phyloP scores from a whole-genome alignment of 1,140 invertebrate species.

The Gerris buenoi region DNA sequence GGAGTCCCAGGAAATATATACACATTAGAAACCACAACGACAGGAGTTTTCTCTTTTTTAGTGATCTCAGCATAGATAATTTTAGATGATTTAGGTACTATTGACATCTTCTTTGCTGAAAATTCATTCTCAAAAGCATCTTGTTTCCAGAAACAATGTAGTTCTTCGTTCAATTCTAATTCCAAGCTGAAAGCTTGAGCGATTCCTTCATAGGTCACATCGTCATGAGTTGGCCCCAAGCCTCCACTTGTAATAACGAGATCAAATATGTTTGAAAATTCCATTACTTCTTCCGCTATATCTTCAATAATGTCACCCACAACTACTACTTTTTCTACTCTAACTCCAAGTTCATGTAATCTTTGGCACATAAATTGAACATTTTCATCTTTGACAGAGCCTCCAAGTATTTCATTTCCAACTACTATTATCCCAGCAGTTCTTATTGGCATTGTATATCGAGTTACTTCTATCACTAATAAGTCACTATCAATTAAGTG shows the following conservation, averaged over 20 bases:
- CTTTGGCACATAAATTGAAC: constrained; percentile 48
- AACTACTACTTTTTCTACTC: constrained; percentile 51
- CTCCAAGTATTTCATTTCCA: constrained; percentile 73
- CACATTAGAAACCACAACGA: constrained; percentile 53
- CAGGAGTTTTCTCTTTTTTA: constrained; percentile 31
- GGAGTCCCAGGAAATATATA: constrained; percentile 67
- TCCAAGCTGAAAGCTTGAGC: constrained; percentile 51
- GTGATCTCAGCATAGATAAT: constrained; percentile 14
- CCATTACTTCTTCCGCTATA: constrained; percentile 49
- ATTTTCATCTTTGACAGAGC: constrained; percentile 58
- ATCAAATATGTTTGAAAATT: constrained; percentile 43
- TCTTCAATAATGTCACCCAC: constrained; percentile 49
- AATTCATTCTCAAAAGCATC: constrained; percentile 3
- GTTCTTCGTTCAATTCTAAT: constrained; percentile 39
- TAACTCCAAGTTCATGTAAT: constrained; percentile 47
- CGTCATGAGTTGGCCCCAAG: constrained; percentile 73
- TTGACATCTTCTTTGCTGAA: constrained; percentile 13
- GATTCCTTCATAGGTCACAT: constrained; percentile 64
- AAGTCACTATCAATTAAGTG: too few relatives aligned
- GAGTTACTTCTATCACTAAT: too few relatives aligned
- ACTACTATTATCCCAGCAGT: constrained; percentile 45
- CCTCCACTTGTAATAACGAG: constrained; percentile 58
- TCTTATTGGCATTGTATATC: constrained; percentile 7
- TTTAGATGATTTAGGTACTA: constrained; percentile 14
- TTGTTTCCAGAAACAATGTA: constrained; percentile 39